phyloP scores from a whole-genome alignment of 2,888 invertebrate species.

The Saturnia japonica region DNA sequence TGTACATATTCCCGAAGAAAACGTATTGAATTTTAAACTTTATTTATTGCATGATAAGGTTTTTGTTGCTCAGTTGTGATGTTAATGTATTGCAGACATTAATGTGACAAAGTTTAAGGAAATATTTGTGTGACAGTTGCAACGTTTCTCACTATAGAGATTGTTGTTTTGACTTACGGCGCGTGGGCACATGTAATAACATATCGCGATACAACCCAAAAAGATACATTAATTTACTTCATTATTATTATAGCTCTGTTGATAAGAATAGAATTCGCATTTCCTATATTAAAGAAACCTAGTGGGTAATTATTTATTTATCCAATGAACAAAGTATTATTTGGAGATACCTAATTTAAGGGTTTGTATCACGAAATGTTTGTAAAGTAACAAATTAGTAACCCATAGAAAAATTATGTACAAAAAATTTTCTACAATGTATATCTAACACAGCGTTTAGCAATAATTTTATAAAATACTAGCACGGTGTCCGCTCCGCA shows the following conservation, averaged over 20 bases:
- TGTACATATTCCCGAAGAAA: constrained; percentile 25
- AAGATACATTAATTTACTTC: constrained; percentile 26
- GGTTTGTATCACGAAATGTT: too few relatives aligned
- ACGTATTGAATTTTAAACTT: constrained; percentile 37
- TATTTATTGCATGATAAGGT: constrained; percentile 31
- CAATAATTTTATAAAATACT: too few relatives aligned
- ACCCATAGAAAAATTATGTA: too few relatives aligned
- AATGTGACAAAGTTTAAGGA: constrained; percentile 59
- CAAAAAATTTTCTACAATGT: too few relatives aligned
- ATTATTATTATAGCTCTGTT: constrained; percentile 1
- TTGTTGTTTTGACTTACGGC: constrained; percentile 62
- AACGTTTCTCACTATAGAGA: constrained; percentile 52
- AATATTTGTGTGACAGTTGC: constrained; percentile 68
- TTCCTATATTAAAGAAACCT: too few relatives aligned
- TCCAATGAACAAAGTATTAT: too few relatives aligned
- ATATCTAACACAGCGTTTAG: too few relatives aligned
- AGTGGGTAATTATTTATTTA: too few relatives aligned
- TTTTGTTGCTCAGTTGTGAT: constrained; percentile 22
- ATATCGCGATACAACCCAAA: constrained; percentile 37
- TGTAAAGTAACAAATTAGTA: too few relatives aligned
- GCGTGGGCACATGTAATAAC: constrained; percentile 74
- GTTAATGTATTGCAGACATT: constrained; percentile 51
- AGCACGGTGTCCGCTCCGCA: too few relatives aligned
- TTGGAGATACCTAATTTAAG: too few relatives aligned
- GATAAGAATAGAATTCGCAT: not conserved